These are phyloP conservation scores for Lonchura striata DNA, from an alignment of 2,113 vertebrate genomes.

Conservation along the genomic window DNA sequence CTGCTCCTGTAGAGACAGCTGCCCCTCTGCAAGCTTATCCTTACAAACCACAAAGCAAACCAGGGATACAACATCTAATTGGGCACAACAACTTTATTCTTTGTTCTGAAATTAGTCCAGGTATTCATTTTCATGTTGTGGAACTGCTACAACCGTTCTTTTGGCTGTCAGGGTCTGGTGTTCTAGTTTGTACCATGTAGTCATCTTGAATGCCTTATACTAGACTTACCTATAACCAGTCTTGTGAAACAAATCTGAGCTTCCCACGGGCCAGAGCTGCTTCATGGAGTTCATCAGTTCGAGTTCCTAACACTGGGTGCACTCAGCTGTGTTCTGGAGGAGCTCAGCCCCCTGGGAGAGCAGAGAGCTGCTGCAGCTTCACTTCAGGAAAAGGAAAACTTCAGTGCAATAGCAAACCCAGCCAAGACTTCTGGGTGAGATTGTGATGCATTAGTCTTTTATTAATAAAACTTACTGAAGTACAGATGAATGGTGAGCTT, in stretches of 20 bases:
- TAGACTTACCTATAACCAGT: neutral
- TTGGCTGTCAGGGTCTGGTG: neutral
- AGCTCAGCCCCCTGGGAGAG: neutral
- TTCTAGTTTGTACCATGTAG: neutral
- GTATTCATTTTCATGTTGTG: neutral
- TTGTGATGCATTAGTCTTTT: neutral
- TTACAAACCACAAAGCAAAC: neutral
- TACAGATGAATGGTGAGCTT: neutral
- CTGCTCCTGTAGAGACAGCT: neutral
- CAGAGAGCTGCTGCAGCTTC: neutral
- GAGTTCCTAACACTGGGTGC: rapidly evolving
- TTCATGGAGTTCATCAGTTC: no score
- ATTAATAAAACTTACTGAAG: neutral
- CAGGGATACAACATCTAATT: rapidly evolving
- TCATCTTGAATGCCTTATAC: neutral
- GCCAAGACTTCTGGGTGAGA: neutral
- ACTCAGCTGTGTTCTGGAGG: neutral
- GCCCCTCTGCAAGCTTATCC: neutral
- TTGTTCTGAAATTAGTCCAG: neutral
- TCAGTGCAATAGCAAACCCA: neutral
- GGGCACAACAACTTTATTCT: neutral
- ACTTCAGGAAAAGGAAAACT: neutral
- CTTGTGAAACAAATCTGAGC: rapidly evolving
- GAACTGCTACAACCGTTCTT: neutral
- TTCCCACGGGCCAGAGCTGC: neutral